Evolutionary conservation across 2,888 invertebrate genomes (phyloP), one percentile per base, ranked within the genome.

Genomic region (Drosophila meridionalis): DNA sequence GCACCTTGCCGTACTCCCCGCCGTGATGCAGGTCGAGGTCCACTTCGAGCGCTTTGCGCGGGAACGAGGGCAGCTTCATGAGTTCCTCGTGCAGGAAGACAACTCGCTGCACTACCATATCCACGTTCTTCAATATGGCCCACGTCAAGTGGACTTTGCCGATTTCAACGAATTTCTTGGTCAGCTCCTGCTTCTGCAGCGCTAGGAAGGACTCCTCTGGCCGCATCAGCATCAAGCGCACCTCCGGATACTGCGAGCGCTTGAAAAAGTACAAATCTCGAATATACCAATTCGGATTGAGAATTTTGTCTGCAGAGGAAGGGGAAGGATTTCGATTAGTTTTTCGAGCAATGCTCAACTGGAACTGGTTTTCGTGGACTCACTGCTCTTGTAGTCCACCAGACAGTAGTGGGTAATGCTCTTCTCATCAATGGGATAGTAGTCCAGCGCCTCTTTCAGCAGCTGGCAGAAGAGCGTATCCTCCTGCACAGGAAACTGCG

Each of bases 81-180:
- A 99, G 94, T 93, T 99, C 99, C 91, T 99, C 99, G 92, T 99
- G 99, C 7, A 99, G 94, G 92, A 99, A 99, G 3, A 99, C 98
- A 4, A 99, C 99, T 78, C 99, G 95, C 94, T 99, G 99, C 8
- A 99, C 98, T 11, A 99, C 97, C 97, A 97, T 97, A 86, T 98
- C 97, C 38, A 98, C 98, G 92, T 98, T 98, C 90, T 98, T 98
- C 62, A 98, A 94, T 82, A 98, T 98, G 1, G 98, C 98, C 98
- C 98, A 98, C 0, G 97, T 98, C 4, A 98, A 93, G 65, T 97
- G 94, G 0, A 98, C 97, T 94, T 99, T 99, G 20, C 99, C 99
- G 67, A 98, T 98, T 93, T 99, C 99, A 0, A 99, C 97, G 92
- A 99, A 98, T 92, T 99, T 99, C 84, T 98, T 96, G 69, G 97